Evolutionary conservation across 2,797 vertebrate species (phyloP).

Genomic region (Eleutherodactylus coqui): DNA sequence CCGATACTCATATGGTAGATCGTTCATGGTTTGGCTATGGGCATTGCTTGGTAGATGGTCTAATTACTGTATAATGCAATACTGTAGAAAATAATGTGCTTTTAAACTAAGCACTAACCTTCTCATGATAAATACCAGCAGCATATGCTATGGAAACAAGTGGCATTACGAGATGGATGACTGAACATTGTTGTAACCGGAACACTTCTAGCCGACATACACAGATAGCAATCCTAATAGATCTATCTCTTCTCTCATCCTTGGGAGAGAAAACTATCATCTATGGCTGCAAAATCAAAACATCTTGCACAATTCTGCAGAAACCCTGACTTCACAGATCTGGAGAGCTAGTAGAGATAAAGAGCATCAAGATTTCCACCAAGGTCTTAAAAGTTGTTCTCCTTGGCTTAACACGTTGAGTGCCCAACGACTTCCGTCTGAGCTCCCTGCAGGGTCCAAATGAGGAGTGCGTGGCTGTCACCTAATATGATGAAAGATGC

Average conservation of each 20-base stretch:
- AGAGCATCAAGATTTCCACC: background rate
- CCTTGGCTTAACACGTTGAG: background rate
- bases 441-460: too few species aligned
- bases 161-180: background rate
- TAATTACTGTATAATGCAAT: too few species aligned
- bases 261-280: background rate
- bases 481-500: background rate
- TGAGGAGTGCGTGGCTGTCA: too few species aligned
- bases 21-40: too few species aligned
- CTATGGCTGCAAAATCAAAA: background rate
- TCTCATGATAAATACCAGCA: background rate
- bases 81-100: background rate
- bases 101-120: background rate
- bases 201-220: background rate
- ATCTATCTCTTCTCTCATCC: background rate
- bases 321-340: background rate
- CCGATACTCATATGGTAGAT: background rate
- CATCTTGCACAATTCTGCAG: background rate
- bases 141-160: background rate
- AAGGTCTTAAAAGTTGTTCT: background rate
- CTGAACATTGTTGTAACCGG: background rate
- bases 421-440: too few species aligned
- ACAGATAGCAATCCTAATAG: background rate
- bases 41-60: too few species aligned
- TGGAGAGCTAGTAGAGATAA: background rate